phyloP scores from a whole-genome alignment of 2,113 vertebrate species.

The Perca flavescens region DNA sequence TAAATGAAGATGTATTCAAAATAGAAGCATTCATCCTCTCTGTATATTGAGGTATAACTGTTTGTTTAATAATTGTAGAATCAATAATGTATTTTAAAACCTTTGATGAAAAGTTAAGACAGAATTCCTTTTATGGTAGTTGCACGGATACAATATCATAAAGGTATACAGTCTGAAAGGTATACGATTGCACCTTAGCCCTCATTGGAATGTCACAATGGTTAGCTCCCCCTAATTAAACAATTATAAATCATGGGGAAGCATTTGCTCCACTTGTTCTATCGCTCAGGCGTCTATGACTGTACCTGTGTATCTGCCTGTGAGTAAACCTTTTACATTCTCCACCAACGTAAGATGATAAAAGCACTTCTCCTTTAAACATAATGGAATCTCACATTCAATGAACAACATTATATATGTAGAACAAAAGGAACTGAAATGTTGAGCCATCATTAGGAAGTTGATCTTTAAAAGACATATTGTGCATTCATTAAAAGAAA shows the following conservation, averaged over 20 bases:
- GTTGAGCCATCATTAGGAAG: slow-evolving; percentile 3
- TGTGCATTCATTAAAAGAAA: slow-evolving; percentile 27
- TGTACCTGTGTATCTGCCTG: neutral
- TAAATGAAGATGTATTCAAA: neutral
- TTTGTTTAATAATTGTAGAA: neutral
- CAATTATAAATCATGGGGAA: too few species aligned
- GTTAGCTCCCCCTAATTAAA: too few species aligned
- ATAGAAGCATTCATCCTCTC: neutral
- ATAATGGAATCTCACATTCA: neutral
- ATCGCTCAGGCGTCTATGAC: too few species aligned
- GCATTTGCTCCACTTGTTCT: too few species aligned
- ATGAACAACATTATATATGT: neutral
- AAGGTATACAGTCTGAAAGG: too few species aligned
- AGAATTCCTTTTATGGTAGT: neutral
- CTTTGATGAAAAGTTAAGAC: neutral
- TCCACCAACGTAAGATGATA: neutral
- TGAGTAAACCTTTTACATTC: slow-evolving; percentile 13
- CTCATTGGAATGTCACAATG: too few species aligned
- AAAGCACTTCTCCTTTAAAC: slow-evolving; percentile 20
- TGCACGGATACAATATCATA: neutral
- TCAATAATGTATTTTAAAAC: neutral
- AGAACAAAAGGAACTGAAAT: slow-evolving; percentile 15
- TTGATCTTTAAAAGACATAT: slow-evolving; percentile 38
- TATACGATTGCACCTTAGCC: too few species aligned
- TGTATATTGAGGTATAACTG: neutral